Base-by-base conservation (phyloP, 2,888 invertebrate genomes). In the Euplexia lucipara region DNA sequence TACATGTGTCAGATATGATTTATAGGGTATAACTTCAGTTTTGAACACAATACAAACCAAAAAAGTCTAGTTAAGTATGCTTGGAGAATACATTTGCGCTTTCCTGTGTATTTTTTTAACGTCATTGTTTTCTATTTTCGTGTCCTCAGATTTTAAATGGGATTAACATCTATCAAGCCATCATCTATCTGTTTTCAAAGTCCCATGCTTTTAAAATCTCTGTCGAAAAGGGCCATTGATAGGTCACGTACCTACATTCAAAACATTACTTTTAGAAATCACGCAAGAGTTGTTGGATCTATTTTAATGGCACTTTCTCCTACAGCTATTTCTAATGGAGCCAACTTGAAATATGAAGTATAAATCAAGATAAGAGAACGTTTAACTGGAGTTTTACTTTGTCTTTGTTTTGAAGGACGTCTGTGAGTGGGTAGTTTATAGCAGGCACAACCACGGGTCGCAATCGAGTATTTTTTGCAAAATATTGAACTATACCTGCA, bases 231-330 rank as follows among this genome's bases (percentile, higher is more conserved):
- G 57, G 65, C 44, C 32, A 57, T 22, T 10, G 8, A 14, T 16
- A 39, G 7, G 35, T 44, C 32, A 49, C 42, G 30, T 60, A 51
- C 42, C 22, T 60, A 51, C 42, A 39, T 37, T 45, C 22, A 47
- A 57, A 65, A 39, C 18, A 48, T 47, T 51, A 30, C 14, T 69
- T 76, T 58, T 61, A 71, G 61, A 71, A 75, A 71, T 47, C 74
- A 41, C 42, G 56, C 39, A 30, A 16, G 53, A 59, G 26, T 54
- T 45, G 39, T 47, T 61, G 37, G 42, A 52, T 10, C 12, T 39
- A 44, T 42, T 77, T 73, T 47, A 60, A 69, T 65, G 22, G 48
- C 20, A 73, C 74, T 76, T 71, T 73, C 69, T 62, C 78, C 37
- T 26, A 54, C 57, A 48, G 16, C 39, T 52, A 37, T 44, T 34